Percentiles rank a stretch among this genome's conserved stretches.
phyloP scores from a whole-genome alignment of 1,140 invertebrate genomes.

The Drosophila fuyamai region DNA sequence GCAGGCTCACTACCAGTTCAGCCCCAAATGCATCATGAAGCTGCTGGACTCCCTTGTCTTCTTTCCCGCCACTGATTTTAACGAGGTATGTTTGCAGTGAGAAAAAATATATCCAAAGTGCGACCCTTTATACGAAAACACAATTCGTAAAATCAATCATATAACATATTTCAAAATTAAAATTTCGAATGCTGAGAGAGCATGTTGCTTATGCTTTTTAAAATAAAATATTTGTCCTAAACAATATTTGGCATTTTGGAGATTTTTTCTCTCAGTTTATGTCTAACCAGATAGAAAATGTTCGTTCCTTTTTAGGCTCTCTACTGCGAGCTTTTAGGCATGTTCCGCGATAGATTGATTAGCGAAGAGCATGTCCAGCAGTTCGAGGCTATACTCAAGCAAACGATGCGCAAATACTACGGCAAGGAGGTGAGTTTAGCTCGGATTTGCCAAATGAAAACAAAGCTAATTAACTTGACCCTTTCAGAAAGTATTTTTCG shows the following conservation, averaged over 20 bases:
- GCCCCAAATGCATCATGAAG: constrained; percentile 82
- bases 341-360: constrained; percentile 92
- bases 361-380: constrained; percentile 88
- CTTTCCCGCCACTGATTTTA: constrained; percentile 76
- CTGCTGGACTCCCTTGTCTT: constrained; percentile 65
- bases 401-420: constrained; percentile 86
- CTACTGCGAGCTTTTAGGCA: constrained; percentile 90
- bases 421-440: constrained; percentile 66
- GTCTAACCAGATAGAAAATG: constrained; percentile 8
- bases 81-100: constrained; percentile 58
- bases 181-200: too few species aligned
- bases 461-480: not conserved
- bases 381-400: constrained; percentile 89
- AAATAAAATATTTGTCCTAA: not conserved
- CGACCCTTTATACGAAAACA: not conserved
- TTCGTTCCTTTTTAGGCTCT: constrained; percentile 86
- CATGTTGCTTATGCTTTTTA: too few species aligned
- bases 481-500: constrained; percentile 76
- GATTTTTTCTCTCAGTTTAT: constrained; percentile 4
- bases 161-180: too few species aligned
- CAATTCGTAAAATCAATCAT: too few species aligned
- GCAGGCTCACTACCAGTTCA: constrained; percentile 81
- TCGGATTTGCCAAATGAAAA: not conserved
- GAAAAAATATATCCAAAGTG: not conserved
- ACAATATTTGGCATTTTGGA: not conserved